phyloP scores from a whole-genome alignment of 1,140 invertebrate genomes.

The Pantala flavescens region DNA sequence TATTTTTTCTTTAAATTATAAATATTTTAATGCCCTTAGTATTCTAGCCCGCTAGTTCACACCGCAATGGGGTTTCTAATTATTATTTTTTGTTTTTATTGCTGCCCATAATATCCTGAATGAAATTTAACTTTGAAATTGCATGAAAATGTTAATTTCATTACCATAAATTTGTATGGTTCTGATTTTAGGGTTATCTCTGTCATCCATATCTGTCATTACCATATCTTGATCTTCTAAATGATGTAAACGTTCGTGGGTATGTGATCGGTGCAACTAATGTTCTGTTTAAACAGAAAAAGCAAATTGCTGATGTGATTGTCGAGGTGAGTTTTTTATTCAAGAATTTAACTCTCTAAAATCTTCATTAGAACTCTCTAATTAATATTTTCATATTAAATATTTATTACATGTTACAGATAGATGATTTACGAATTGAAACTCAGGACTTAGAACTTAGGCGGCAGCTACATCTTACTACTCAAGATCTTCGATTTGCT shows the following conservation, averaged over 20 bases:
- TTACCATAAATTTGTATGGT: background rate
- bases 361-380: no score
- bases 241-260: conserved; percentile 76
- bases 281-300: conserved; percentile 91
- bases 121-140: no score
- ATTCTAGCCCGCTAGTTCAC: no score
- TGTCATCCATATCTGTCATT: conserved; percentile 94
- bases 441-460: conserved; percentile 74
- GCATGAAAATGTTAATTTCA: no score
- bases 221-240: conserved; percentile 86
- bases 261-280: conserved; percentile 96
- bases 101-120: no score
- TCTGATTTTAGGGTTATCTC: conserved; percentile 60
- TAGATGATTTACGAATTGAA: conserved; percentile 75
- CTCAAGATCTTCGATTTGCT: conserved; percentile 91
- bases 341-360: conserved; percentile 11
- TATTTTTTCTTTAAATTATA: no score
- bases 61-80: no score
- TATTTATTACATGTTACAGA: conserved; percentile 26
- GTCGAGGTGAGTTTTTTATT: conserved; percentile 57
- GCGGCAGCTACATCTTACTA: conserved; percentile 74
- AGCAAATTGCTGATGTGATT: conserved; percentile 82
- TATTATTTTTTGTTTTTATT: no score
- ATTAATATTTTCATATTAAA: no score
- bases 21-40: no score